These are phyloP conservation scores for Octomys mimax DNA, from an alignment of 2,797 vertebrate species.

Conservation along the genomic window DNA sequence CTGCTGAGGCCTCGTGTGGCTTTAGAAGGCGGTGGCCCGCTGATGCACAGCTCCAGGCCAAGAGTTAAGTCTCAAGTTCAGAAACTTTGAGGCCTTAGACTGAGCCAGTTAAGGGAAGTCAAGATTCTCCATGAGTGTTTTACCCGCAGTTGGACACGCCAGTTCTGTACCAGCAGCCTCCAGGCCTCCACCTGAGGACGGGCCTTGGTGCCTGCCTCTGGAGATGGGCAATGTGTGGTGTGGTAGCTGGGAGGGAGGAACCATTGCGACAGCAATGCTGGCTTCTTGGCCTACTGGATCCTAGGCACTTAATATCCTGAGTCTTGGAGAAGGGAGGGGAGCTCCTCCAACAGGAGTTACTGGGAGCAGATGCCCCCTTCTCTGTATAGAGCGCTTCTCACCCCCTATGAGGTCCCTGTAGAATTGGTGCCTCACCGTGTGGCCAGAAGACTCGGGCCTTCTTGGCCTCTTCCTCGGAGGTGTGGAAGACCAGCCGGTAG, in stretches of 20 bases:
- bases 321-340: too few relatives aligned
- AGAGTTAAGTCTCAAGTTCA: neutral
- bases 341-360: rapidly evolving
- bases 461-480: constrained; percentile 56
- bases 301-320: neutral
- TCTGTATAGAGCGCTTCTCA: neutral
- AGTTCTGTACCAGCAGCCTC: too few relatives aligned
- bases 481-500: constrained; percentile 65
- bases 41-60: neutral
- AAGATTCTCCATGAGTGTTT: neutral
- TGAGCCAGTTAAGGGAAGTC: too few relatives aligned
- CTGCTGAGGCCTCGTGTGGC: neutral
- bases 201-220: neutral
- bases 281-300: neutral
- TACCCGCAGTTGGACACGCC: too few relatives aligned
- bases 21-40: neutral
- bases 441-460: constrained; percentile 60
- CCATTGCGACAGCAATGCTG: rapidly evolving
- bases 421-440: neutral
- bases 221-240: rapidly evolving
- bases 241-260: rapidly evolving
- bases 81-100: neutral
- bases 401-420: neutral
- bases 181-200: rapidly evolving
- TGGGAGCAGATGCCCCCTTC: neutral